Conservation (phyloP, 1,140 invertebrate species). For the Dolichoris vasculosae region DNA sequence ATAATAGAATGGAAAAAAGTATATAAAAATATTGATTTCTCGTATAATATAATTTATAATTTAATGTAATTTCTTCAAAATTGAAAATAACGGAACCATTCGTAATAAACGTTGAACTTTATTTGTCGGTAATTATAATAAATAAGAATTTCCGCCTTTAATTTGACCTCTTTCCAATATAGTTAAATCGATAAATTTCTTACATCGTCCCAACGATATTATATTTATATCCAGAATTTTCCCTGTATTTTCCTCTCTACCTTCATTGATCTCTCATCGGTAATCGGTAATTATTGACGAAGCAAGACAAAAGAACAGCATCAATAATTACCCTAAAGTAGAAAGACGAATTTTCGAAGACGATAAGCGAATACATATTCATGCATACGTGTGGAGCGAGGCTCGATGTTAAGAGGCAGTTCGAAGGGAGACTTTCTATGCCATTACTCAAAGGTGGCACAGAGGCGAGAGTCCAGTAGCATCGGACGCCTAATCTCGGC, state of each 20-base stretch:
- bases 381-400: not conserved
- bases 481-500: constrained; percentile 72
- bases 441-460: constrained; percentile 72
- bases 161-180: too few species aligned
- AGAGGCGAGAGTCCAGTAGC: constrained; percentile 63
- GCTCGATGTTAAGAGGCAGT: constrained; percentile 8
- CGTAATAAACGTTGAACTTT: too few species aligned
- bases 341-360: not conserved
- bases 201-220: too few species aligned
- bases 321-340: not conserved
- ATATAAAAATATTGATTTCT: too few species aligned
- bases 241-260: not conserved
- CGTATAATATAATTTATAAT: too few species aligned
- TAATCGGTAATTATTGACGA: not conserved
- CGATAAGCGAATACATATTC: not conserved
- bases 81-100: too few species aligned
- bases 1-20: too few species aligned
- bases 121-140: too few species aligned
- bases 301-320: not conserved
- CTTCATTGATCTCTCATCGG: not conserved
- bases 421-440: constrained; percentile 46
- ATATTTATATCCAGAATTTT: not conserved
- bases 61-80: too few species aligned
- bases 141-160: too few species aligned
- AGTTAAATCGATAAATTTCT: too few species aligned